Conservation (phyloP, 2,113 vertebrate genomes). For the Mesitornis unicolor region DNA sequence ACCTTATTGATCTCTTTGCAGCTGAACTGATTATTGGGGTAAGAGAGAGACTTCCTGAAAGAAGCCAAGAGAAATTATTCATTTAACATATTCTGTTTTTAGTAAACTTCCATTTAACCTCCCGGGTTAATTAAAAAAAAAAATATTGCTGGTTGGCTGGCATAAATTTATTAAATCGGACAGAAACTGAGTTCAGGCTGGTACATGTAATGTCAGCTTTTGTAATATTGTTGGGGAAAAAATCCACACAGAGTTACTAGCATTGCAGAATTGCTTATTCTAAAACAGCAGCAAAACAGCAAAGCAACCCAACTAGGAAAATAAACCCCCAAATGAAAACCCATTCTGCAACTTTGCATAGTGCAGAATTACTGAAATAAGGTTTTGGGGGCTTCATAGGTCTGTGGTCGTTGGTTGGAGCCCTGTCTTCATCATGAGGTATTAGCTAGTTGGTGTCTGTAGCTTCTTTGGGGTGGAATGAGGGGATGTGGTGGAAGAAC, state of each 20-base stretch:
- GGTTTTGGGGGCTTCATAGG: neutral
- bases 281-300: neutral
- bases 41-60: conserved; percentile 30
- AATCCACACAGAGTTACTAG: neutral
- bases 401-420: neutral
- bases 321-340: neutral
- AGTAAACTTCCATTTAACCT: conserved; percentile 57
- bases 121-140: conserved; percentile 51
- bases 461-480: neutral
- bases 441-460: neutral
- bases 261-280: neutral
- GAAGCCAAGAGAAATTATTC: conserved; percentile 40
- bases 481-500: neutral
- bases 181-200: conserved; percentile 24
- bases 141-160: neutral
- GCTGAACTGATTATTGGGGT: conserved; percentile 45
- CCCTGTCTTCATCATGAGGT: neutral
- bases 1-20: conserved; percentile 53
- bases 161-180: conserved; percentile 41
- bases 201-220: neutral
- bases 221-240: neutral
- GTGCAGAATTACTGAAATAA: neutral
- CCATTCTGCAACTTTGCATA: neutral
- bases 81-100: conserved; percentile 44
- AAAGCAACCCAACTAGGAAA: neutral